Base-by-base conservation (phyloP, 2,888 invertebrate genomes). In the Perizoma flavofasciatum region DNA sequence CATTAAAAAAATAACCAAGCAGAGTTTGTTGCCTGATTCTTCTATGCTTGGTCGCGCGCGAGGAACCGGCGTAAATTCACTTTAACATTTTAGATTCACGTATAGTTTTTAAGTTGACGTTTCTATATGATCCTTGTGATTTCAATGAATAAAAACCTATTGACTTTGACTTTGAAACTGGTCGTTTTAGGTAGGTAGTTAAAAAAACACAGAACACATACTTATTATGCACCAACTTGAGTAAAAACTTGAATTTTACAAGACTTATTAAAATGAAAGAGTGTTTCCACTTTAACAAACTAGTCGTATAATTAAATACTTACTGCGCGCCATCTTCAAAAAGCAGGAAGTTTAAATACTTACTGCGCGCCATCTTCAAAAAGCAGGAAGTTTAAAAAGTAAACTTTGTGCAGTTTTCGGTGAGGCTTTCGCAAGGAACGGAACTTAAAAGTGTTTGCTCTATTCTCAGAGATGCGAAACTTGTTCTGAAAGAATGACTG, bases 271-370 rank as follows among this genome's bases (percentile, higher is more conserved):
- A 69, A 72, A 68, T 74, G 69, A 74, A 70, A 72, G 65, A 75
- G 71, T 72, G 71, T 73, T 77, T 77, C 74, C 75, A 7, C 5
- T 10, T 4, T 37, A 45, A 46, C 35, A 10, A 10, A 4, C 6
- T 5, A 11, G 9, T 43, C 5, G 5, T 33, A 43, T 72, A 74
- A 72, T 72, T 69, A 61, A 59, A 46, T 59, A 67, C 61, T 57
- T 67, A 72, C 69, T 65, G 7, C 45, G 34, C 72, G 65, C 68
- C 61, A 55, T 73, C 72, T 68, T 67, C 65, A 67, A 71, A 71
- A 69, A 77, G 70, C 72, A 71, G 77, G 74, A 78, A 74, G 72
- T 66, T 70, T 68, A 73, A 71, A 71, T n/a, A n/a, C n/a, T n/a
- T 67, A 72, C 69, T 65, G 7, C 45, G 34, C 72, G 65, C 68